Evolutionary conservation across 2,113 vertebrate genomes (phyloP), one percentile per base, ranked within the genome.

Genomic region (Natator depressus): DNA sequence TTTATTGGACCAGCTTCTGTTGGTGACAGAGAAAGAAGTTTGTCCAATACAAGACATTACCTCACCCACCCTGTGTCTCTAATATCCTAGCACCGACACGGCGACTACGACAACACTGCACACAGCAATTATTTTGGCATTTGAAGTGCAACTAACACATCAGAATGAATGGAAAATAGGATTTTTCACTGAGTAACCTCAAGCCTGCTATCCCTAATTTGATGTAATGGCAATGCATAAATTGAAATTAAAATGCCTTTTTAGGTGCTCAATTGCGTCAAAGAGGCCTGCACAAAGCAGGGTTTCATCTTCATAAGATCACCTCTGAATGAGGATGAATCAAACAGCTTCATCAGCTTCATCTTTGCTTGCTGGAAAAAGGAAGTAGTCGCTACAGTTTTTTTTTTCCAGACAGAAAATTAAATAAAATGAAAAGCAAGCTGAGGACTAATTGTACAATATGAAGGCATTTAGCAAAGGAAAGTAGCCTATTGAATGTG

Each of bases 201-300:
- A 4, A 98, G 97, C 97, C 96, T 95, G 93, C 92, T 97, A 96
- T 97, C 96, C 2, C 86, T 98, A 98, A 98, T 98, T 98, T 98
- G 97, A 98, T 98, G 98, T 97, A 98, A 98, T 98, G 97, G 97
- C 96, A 95, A 92, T 96, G 92, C 86, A 87, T 95, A 97, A 97
- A 98, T 97, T 98, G 97, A 98, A 97, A 98, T 98, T 98, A 98
- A 98, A 98, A 98, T 97, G 96, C 86, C 93, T 97, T 97, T 98
- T 98, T 97, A 91, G 97, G 95, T 97, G 97, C 92, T 98, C 97
- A 94, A 59, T 97, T 92, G 89, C 88, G 94, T 98, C 94, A 98
- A 98, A 98, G 97, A 96, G 94, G 94, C 97, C 96, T 94, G 90
- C 20, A 98, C 95, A 98, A 97, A 96, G 22, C 59, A 19, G 93